Conservation (phyloP, 2,888 invertebrate genomes). For the Xanthia togata region DNA sequence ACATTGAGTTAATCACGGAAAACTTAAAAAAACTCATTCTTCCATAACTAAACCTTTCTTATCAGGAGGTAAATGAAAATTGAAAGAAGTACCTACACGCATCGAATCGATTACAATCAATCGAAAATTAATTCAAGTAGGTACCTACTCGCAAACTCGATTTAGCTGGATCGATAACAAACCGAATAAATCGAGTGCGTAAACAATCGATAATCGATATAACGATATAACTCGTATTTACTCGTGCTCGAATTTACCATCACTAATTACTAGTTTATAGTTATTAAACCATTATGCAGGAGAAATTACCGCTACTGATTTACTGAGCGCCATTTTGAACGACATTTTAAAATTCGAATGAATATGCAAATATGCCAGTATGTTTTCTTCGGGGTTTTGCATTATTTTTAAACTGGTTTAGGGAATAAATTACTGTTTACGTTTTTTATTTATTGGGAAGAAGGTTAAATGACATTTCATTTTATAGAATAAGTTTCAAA, state of each 20-base stretch:
- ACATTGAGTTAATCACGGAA: conserved; percentile 3
- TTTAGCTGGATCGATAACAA: conserved; percentile 68
- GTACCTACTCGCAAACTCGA: conserved; percentile 68
- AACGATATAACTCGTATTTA: conserved; percentile 73
- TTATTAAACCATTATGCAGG: conserved; percentile 84
- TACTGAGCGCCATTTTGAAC: conserved; percentile 85
- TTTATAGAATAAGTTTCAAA: conserved; percentile 5
- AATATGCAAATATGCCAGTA: conserved; percentile 66
- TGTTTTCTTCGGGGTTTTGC: conserved; percentile 14
- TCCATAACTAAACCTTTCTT: conserved; percentile 40
- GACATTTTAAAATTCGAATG: conserved; percentile 87
- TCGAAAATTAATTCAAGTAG: conserved; percentile 73
- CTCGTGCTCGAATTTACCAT: conserved; percentile 81
- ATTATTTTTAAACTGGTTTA: conserved; percentile 46
- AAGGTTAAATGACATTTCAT: neutral
- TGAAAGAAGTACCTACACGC: conserved; percentile 64
- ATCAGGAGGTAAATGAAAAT: conserved; percentile 57
- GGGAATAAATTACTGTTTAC: conserved; percentile 3
- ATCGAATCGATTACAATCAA: conserved; percentile 80
- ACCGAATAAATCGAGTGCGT: conserved; percentile 76
- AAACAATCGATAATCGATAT: conserved; percentile 82
- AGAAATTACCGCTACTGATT: conserved; percentile 88
- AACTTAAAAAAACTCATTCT: conserved; percentile 19
- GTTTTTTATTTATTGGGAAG: conserved; percentile 2
- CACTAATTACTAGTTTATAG: conserved; percentile 87